Percentiles rank a stretch among this genome's conserved stretches.
Evolutionary conservation across 2,113 vertebrate species (phyloP).

Genomic region (Conger conger): DNA sequence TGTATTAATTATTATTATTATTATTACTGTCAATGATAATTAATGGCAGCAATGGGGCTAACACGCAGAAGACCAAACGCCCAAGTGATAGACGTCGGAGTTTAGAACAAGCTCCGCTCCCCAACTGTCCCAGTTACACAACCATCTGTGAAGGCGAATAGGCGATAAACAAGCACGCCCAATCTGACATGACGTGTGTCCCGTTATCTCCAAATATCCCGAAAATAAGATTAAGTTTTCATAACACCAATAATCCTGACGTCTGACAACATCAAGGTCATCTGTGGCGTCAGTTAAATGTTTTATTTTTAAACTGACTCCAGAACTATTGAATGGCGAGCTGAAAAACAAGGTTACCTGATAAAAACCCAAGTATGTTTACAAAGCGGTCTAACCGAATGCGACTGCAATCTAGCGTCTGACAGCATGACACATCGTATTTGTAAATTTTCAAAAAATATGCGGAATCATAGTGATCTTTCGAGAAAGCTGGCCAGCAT

Average conservation of each 20-base stretch:
- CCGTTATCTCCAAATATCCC: not conserved
- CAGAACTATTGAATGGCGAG: too few relatives aligned
- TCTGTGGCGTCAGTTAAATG: not conserved
- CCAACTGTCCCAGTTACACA: not conserved
- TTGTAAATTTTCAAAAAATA: too few relatives aligned
- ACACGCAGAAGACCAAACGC: not conserved
- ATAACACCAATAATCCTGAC: not conserved
- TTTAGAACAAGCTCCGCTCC: not conserved
- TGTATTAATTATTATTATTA: too few relatives aligned
- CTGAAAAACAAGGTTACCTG: too few relatives aligned
- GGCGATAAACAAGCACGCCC: not conserved
- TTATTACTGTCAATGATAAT: slow-evolving; percentile 12
- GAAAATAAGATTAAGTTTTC: not conserved
- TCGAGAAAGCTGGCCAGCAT: too few relatives aligned
- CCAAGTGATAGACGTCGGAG: not conserved
- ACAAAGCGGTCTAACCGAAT: too few relatives aligned
- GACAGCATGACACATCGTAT: too few relatives aligned
- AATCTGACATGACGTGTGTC: not conserved
- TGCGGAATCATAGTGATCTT: too few relatives aligned
- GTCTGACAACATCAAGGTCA: not conserved
- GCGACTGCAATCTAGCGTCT: too few relatives aligned
- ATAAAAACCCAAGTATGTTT: too few relatives aligned
- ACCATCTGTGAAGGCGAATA: not conserved
- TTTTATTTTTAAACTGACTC: too few relatives aligned
- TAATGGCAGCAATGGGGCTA: not conserved